Conservation (phyloP, 92 coral and sea anemone species). For the Ricordea florida region DNA sequence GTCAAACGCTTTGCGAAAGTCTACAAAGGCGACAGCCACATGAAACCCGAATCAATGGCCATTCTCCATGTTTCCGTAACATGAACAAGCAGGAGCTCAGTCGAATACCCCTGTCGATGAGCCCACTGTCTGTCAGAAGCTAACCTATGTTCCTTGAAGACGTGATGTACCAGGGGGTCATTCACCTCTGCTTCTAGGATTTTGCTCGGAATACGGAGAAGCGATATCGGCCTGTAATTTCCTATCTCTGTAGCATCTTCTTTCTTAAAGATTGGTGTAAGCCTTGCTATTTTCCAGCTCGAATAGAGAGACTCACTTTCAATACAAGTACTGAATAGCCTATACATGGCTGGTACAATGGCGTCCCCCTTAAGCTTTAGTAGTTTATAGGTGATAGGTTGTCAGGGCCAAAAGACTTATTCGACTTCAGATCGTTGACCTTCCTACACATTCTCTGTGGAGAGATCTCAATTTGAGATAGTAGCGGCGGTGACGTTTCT, state of each 20-base stretch:
- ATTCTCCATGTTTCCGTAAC: slow-evolving; percentile 55
- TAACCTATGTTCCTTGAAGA: neutral
- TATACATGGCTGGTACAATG: neutral
- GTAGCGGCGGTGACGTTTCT: neutral
- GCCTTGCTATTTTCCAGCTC: slow-evolving; percentile 20
- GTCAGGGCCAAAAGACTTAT: slow-evolving; percentile 19
- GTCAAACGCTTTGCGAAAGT: slow-evolving; percentile 21
- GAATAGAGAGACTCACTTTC: neutral
- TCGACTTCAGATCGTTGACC: neutral
- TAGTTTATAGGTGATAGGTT: slow-evolving; percentile 17
- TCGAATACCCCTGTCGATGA: slow-evolving; percentile 35
- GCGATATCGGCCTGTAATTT: slow-evolving; percentile 38
- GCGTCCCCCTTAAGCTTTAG: slow-evolving; percentile 24
- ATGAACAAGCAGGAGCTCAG: slow-evolving; percentile 25
- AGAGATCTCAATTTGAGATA: neutral
- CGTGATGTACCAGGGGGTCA: slow-evolving; percentile 16
- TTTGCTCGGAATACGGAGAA: slow-evolving; percentile 44
- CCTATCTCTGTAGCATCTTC: slow-evolving; percentile 29
- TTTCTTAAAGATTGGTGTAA: slow-evolving; percentile 32
- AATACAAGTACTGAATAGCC: neutral
- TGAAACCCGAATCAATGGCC: slow-evolving; percentile 14
- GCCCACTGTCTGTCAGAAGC: slow-evolving; percentile 45
- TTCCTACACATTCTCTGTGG: neutral
- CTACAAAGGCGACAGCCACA: slow-evolving; percentile 11
- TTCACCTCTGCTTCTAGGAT: slow-evolving; percentile 19